phyloP scores from a whole-genome alignment of 1,140 invertebrate genomes.

The Steinernema feltiae region DNA sequence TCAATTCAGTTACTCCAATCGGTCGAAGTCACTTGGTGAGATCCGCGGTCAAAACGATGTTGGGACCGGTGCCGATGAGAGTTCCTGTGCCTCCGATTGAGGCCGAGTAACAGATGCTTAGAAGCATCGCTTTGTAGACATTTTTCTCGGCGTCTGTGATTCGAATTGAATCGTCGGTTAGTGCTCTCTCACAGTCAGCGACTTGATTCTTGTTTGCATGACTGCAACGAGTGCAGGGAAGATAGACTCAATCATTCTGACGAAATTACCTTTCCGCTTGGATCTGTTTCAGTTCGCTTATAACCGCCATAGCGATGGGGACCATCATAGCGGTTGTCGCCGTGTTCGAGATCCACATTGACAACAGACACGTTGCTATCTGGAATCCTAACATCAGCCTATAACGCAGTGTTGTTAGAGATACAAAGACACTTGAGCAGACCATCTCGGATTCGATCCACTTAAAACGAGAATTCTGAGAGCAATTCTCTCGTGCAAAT shows the following conservation, averaged over 20 bases:
- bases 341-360: conserved; percentile 3
- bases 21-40: conserved; percentile 64
- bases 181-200: not conserved
- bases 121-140: conserved; percentile 59
- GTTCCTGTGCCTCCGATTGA: conserved; percentile 76
- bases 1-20: not conserved
- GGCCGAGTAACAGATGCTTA: conserved; percentile 75
- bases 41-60: conserved; percentile 75
- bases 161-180: conserved; percentile 10
- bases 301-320: conserved; percentile 45
- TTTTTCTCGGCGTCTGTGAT: conserved; percentile 12
- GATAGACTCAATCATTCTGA: not conserved
- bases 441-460: conserved; percentile 64
- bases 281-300: conserved; percentile 42
- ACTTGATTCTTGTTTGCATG: not conserved
- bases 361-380: conserved; percentile 42
- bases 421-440: too few species aligned
- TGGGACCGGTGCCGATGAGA: conserved; percentile 79
- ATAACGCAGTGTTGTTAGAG: not conserved
- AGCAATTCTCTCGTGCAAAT: conserved; percentile 76
- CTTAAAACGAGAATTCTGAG: conserved; percentile 71
- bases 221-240: not conserved
- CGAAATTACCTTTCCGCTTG: conserved; percentile 32
- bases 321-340: conserved; percentile 35
- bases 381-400: conserved; percentile 58